Evolutionary conservation across 2,113 vertebrate genomes (phyloP), one percentile per base, ranked within the genome.

Genomic region (Poeciliopsis occidentalis): DNA sequence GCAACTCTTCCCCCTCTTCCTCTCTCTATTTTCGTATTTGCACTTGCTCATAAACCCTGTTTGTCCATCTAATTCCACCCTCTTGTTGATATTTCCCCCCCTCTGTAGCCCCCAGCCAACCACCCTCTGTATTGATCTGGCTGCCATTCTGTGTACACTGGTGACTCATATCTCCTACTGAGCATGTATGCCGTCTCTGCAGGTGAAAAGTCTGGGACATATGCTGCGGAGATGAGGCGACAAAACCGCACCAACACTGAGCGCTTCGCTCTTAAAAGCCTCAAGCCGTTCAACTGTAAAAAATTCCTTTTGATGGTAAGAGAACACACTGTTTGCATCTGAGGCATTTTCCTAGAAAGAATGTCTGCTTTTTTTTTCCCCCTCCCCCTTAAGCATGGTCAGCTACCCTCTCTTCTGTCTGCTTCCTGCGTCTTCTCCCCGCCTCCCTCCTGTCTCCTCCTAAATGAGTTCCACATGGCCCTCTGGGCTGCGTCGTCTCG

Each of bases 401-500:
- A 87, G 83, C 69, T 75, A 73, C 71, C 88, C 61, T 75, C 73
- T 64, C 79, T 85, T 79, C 80, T 86, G 83, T 87, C 85, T 85
- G 82, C 80, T 76, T 86, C 80, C 75, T 30, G 51, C 44, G 5
- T 47, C 44, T 47, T 61, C 75, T 75, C 67, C 61, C 70, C 44
- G 83, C 80, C 82, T 85, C 80, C 74, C 17, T 51, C 80, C 71
- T 84, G 79, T 77, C 80, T 87, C 67, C 77, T 72, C 78, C 67
- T 90, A 90, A 92, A 93, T 89, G 83, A 88, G 85, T 87, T 90
- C 81, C 91, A 88, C 92, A 87, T 91, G 89, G 85, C 72, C 75
- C 88, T 81, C 76, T 84, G 78, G 86, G 80, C 83, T 80, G 81
- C 77, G 80, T 71, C 82, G 76, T 41, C 84, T 84, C 73, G 54